Conservation (phyloP, 2,113 vertebrate species). For the Donacobius atricapilla region DNA sequence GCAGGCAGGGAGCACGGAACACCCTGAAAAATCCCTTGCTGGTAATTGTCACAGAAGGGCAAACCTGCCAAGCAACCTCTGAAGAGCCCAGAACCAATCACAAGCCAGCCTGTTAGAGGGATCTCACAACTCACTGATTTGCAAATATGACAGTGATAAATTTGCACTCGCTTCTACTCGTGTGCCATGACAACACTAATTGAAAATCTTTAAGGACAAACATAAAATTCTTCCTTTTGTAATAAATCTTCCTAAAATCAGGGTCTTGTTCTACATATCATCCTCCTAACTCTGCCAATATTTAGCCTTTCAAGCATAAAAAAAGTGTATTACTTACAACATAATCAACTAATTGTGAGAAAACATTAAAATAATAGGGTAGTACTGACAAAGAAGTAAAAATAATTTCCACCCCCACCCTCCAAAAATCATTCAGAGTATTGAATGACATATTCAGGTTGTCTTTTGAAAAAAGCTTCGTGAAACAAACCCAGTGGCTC, state of each 20-base stretch:
- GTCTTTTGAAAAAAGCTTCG: constrained; percentile 1
- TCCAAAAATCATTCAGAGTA: not conserved
- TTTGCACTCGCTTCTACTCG: not conserved
- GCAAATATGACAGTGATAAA: not conserved
- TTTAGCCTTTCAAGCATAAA: not conserved
- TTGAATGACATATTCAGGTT: not conserved
- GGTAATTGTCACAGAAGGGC: too few species aligned
- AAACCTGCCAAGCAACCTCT: not conserved
- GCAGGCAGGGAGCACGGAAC: not conserved
- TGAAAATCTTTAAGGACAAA: not conserved
- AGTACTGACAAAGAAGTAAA: not conserved
- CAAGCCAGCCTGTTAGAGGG: not conserved
- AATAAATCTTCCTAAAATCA: not conserved
- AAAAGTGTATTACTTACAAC: not conserved
- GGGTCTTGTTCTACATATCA: not conserved
- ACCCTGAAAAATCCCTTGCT: not conserved
- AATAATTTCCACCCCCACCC: rapidly evolving
- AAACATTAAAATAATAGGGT: not conserved
- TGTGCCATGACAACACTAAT: not conserved
- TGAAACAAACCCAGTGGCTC: not conserved
- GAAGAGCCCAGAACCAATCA: not conserved
- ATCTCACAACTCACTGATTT: not conserved
- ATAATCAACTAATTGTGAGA: not conserved
- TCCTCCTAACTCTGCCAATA: not conserved
- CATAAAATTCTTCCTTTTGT: not conserved